phyloP scores from a whole-genome alignment of 1,140 invertebrate genomes.

The Chelonus insularis region DNA sequence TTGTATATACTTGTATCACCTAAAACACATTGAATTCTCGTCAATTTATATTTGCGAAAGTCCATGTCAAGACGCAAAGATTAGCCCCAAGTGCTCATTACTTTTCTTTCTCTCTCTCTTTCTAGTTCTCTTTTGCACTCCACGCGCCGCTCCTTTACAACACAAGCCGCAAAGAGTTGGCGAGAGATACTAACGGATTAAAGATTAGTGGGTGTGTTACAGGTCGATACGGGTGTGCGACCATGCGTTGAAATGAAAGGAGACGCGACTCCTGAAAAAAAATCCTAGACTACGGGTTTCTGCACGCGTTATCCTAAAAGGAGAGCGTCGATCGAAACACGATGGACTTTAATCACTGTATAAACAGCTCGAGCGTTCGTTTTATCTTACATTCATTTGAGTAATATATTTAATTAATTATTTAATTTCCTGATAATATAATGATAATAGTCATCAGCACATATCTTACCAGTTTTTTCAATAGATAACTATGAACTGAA shows the following conservation, averaged over 20 bases:
- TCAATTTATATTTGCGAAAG: too few relatives aligned
- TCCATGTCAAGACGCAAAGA: too few relatives aligned
- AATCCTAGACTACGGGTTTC: slow-evolving; percentile 21
- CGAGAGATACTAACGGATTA: slow-evolving; percentile 40
- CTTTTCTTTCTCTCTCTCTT: not conserved
- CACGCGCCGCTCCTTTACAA: not conserved
- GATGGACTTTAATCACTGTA: not conserved
- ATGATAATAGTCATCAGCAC: too few relatives aligned
- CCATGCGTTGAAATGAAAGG: slow-evolving; percentile 60
- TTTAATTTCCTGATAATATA: not conserved
- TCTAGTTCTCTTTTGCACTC: not conserved
- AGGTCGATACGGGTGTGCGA: slow-evolving; percentile 47
- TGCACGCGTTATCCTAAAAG: slow-evolving; percentile 26
- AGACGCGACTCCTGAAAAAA: slow-evolving; percentile 44
- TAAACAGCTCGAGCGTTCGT: not conserved
- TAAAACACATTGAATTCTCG: too few relatives aligned
- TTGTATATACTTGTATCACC: too few relatives aligned
- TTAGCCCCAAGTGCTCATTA: slow-evolving; percentile 13
- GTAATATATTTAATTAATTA: not conserved
- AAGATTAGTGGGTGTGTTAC: slow-evolving; percentile 52
- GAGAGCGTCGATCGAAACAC: slow-evolving; percentile 16
- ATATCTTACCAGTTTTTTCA: too few relatives aligned
- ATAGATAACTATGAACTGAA: too few relatives aligned
- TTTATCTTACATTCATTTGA: not conserved
- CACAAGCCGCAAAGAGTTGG: slow-evolving; percentile 1